These are phyloP conservation scores for Euthynnus affinis DNA, from an alignment of 2,797 vertebrate species.

Conservation along the genomic window DNA sequence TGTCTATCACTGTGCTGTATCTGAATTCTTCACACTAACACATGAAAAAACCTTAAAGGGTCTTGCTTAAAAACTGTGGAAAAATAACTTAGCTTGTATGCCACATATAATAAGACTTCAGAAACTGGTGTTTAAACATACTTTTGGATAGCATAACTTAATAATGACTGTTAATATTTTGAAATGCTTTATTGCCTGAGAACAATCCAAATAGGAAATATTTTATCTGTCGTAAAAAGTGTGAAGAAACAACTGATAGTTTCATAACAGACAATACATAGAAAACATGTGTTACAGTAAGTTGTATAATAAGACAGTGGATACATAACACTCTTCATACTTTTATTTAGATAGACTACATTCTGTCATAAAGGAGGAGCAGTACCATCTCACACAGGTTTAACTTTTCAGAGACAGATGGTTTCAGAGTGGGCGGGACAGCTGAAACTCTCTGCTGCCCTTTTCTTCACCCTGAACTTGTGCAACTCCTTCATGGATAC, in stretches of 20 bases:
- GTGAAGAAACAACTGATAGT: background rate
- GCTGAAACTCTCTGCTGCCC: constrained; percentile 47
- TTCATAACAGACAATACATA: background rate
- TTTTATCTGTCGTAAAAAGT: background rate
- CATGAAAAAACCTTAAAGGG: background rate
- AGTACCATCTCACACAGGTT: background rate
- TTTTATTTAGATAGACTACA: background rate
- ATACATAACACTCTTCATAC: background rate
- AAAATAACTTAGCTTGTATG: background rate
- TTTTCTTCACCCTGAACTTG: constrained; percentile 45
- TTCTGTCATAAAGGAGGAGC: background rate
- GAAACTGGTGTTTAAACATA: too few relatives aligned
- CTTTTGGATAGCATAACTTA: too few relatives aligned
- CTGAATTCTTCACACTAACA: background rate
- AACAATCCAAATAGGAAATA: background rate
- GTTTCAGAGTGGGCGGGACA: constrained; percentile 17
- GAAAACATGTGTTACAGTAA: background rate
- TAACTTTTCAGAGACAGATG: constrained; percentile 4
- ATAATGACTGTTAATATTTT: background rate
- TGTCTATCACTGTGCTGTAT: background rate
- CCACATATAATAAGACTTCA: too few relatives aligned
- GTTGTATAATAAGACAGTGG: background rate
- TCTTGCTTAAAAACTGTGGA: background rate
- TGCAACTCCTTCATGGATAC: constrained; percentile 19
- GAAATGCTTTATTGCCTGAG: background rate